A percentile compares a stretch with the other conserved stretches of the same genome.
phyloP scores from a whole-genome alignment of 2,888 invertebrate genomes.

The Papilio elwesi region DNA sequence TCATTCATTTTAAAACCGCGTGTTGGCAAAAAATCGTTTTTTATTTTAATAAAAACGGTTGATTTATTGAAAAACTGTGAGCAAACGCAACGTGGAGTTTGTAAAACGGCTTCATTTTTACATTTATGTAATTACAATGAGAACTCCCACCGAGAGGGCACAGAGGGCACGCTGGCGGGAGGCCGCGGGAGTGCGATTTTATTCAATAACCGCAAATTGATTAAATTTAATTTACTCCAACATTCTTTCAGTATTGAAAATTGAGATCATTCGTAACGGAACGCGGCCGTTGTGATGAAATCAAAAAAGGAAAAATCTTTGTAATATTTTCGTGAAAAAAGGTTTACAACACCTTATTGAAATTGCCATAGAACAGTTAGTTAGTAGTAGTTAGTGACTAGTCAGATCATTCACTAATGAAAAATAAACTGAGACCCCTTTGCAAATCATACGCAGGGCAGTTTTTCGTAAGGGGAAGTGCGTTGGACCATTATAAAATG shows the following conservation, averaged over 20 bases:
- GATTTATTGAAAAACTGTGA: conserved; percentile 27
- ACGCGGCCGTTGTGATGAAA: conserved; percentile 3
- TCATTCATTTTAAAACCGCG: not conserved
- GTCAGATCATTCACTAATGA: too few relatives aligned
- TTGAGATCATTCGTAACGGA: conserved; percentile 26
- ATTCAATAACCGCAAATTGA: conserved; percentile 37
- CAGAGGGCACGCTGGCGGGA: too few relatives aligned
- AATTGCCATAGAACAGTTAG: too few relatives aligned
- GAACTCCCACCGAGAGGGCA: not conserved
- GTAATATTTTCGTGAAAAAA: not conserved
- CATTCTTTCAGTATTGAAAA: conserved; percentile 34
- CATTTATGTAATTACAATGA: conserved; percentile 37
- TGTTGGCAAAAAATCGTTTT: not conserved
- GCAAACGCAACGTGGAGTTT: conserved; percentile 18
- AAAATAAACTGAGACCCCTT: too few relatives aligned
- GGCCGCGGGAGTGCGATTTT: conserved; percentile 10
- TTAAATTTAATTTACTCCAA: conserved; percentile 26
- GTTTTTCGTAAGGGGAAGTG: too few relatives aligned
- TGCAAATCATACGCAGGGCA: too few relatives aligned
- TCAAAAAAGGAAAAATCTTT: conserved; percentile 17
- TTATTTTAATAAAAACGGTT: conserved; percentile 19
- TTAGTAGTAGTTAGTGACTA: too few relatives aligned
- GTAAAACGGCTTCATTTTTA: conserved; percentile 33
- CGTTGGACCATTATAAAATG: too few relatives aligned
- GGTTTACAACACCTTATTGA: too few relatives aligned